These are phyloP conservation scores for Caenorhabditis tropicalis DNA, from an alignment of 1,140 invertebrate species.

Conservation along the genomic window DNA sequence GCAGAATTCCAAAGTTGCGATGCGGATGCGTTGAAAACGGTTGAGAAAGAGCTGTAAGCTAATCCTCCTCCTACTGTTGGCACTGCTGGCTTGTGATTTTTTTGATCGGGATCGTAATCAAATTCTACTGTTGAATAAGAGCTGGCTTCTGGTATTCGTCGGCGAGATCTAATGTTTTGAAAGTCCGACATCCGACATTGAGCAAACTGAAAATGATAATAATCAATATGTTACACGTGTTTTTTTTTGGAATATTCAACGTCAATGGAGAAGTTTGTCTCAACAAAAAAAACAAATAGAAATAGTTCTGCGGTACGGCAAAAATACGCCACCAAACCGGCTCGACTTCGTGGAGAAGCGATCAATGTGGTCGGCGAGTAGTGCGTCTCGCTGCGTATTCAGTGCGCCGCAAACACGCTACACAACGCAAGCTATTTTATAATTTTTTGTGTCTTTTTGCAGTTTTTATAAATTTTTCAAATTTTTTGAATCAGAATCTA, in stretches of 20 bases:
- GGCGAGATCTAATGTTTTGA: conserved; percentile 47
- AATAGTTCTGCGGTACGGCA: background rate
- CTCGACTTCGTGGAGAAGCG: conserved; percentile 34
- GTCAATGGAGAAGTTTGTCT: background rate
- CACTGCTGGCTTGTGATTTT: conserved; percentile 29
- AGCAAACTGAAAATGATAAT: background rate
- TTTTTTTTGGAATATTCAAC: background rate
- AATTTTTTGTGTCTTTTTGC: background rate
- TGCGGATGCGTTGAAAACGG: conserved; percentile 50
- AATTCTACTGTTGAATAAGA: conserved; percentile 11
- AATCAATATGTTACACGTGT: background rate
- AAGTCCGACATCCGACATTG: conserved; percentile 56
- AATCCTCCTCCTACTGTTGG: no score
- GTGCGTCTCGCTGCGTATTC: background rate
- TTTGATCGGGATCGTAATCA: conserved; percentile 34
- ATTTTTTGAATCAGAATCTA: background rate
- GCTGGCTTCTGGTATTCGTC: conserved; percentile 22
- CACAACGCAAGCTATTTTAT: background rate
- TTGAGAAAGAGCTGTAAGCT: conserved; percentile 28
- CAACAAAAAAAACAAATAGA: background rate
- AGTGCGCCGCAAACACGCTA: conserved; percentile 18
- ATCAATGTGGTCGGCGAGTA: conserved; percentile 19
- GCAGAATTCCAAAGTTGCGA: conserved; percentile 59
- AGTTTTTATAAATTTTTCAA: background rate
- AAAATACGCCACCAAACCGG: background rate